Base-by-base conservation (phyloP, 1,140 invertebrate genomes). In the Brachionus rubens region DNA sequence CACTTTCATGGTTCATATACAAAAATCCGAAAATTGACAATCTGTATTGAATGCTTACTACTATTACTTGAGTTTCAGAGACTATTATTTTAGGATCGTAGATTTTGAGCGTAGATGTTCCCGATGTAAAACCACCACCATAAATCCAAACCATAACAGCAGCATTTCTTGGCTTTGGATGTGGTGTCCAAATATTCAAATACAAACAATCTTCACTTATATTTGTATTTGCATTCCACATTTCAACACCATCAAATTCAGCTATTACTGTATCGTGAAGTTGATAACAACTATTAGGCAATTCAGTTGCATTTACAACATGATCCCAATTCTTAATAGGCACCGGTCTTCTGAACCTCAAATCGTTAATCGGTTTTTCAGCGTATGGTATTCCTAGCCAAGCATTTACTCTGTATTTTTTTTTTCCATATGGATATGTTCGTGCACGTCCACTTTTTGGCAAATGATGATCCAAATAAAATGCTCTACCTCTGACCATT, bases 171-270 rank as follows among this genome's bases (percentile, higher is more conserved):
- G 81, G 77, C 19, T 41, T 62, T 80, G 84, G 81, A 89, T 87
- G 26, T 0, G 94, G 93, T 77, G 89, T 83, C 87, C 87, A 89
- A 3, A 98, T 91, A 83, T 94, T 97, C 72, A 98, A 87, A 83
- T 95, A 96, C 14, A 98, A 88, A 83, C 96, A 98, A 85, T 98
- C 94, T 87, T 98, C 96, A 79, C 88, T 92, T 76, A 93, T 83
- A 28, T 80, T 59, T n/a, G 93, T 96, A 81, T 96, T 96, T 21
- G 94, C 91, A 84, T 97, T 97, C 95, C 96, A 98, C 90, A 96
- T 93, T 75, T 89, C 90, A 4, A 93, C 89, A 16, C 94, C 95
- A 2, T 90, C 85, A 83, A 98, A 97, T 82, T 93, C 91, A 41
- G 91, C 91, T 81, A 97, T 97, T 30, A 92, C 88, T 0, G 89